Conservation (phyloP, 2,888 invertebrate species). For the Cantharis nigra region DNA sequence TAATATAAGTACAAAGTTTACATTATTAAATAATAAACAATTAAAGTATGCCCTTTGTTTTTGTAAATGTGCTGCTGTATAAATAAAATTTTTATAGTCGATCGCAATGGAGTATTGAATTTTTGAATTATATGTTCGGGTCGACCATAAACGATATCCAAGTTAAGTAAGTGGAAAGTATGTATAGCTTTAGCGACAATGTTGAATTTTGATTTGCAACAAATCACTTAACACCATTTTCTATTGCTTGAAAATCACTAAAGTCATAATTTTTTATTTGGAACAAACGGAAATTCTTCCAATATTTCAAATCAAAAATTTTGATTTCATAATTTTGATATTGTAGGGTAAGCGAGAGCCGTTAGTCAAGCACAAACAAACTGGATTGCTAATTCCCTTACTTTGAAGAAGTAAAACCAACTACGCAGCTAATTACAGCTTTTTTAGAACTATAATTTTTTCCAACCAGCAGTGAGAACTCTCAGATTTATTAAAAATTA, state of each 20-base stretch:
- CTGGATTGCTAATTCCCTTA: no score
- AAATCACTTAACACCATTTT: not conserved
- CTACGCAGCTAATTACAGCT: no score
- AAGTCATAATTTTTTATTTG: not conserved
- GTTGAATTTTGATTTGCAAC: not conserved
- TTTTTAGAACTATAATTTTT: no score
- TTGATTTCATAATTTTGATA: no score
- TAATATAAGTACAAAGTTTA: no score
- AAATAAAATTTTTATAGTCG: not conserved
- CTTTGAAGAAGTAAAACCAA: no score
- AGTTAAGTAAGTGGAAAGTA: not conserved
- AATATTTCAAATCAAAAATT: not conserved
- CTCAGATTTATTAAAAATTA: no score
- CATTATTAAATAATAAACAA: no score
- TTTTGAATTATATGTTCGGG: not conserved
- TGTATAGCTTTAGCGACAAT: not conserved
- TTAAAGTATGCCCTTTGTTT: no score
- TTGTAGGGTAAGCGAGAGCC: no score
- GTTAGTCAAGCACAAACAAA: no score
- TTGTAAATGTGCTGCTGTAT: not conserved
- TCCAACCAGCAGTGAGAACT: no score
- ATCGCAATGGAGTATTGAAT: not conserved
- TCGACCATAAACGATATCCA: not conserved
- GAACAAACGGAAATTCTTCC: not conserved
- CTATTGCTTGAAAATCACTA: not conserved